Evolutionary conservation across 1,140 invertebrate genomes (phyloP), one percentile per base, ranked within the genome.

Genomic region (Rhopalosiphum maidis): DNA sequence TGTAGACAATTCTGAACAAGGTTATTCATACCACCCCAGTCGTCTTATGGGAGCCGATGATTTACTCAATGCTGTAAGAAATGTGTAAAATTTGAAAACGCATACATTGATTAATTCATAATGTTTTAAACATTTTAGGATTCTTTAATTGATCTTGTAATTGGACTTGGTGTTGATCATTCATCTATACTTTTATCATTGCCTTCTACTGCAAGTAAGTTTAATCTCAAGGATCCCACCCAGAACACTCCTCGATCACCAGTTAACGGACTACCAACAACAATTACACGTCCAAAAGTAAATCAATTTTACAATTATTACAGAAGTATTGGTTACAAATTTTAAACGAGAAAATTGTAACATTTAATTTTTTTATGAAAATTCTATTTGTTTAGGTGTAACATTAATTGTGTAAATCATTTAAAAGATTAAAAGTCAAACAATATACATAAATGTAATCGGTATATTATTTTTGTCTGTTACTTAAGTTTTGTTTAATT

Each of bases 1-100:
- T 94, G 96, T 96, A 0, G 95, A 96, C 85, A 96, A 96, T 86
- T 96, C 96, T 93, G 96, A 96, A 94, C 95, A 94, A 15, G 95
- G 95, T 93, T 94, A 96, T 94, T 97, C 97, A 2, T 97, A 97
- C 94, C 97, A 98, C 95, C 97, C 97, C 0, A 97, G 97, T 94
- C 95, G 97, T 93, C 95, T 98, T 93, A 97, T 97, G 95, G 97
- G 97, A 7, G 95, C 97, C 41, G 97, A 97, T 95, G 97, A 98
- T 94, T 97, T 97, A 95, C 96, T 97, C 94, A 98, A 98, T 94
- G 97, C 97, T 91, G 97, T 97, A 95, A 96, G 96, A 90, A 87
- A 90, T 68, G 0, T 41, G 6, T n/a, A 68, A 41, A 43, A 23
- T 41, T 60, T 2, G 23, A 2, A 90, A 41, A 21, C 1, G 1